Evolutionary conservation across 2,888 invertebrate genomes (phyloP), one percentile per base, ranked within the genome.

Genomic region (Enoplolaimus lenunculus): DNA sequence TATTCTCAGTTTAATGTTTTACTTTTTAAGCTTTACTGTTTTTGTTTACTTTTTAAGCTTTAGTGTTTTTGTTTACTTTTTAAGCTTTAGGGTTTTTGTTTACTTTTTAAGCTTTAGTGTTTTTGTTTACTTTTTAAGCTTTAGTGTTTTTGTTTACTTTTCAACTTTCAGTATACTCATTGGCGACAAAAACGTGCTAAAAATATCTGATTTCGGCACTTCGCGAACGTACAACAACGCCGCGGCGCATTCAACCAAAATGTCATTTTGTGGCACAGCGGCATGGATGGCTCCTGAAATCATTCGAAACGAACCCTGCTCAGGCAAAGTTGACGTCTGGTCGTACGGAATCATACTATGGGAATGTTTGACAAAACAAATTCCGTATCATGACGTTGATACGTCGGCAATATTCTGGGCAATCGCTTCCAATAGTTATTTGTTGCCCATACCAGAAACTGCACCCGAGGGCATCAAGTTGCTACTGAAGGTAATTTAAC

Each of bases 251-350:
- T 93, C 92, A 80, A 90, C 91, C 62, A 89, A 91, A 79, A 98
- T 98, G 97, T 90, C 92, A 74, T 97, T 98, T 82, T 93, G 93
- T 1, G 97, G 97, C 60, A 98, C 97, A 0, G 93, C 94, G 0
- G 91, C 93, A 0, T 98, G 97, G 97, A 98, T 98, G 97, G 94
- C 97, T 0, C 98, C 98, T 0, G 98, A 98, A 84, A 90, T 97
- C 60, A 95, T 98, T 75, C 87, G 93, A 72, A 93, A 93, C 80
- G 91, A 95, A 80, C 91, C 90, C 0, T 98, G 94, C 82, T 93
- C 92, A 0, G 95, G 97, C 80, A 92, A 94, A 81, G 93, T 98
- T 0, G 98, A 98, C 81, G 90, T 98, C 73, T 98, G 97, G 95
- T 93, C 95, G 0, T 98, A 89, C 80, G 98, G 97, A 1, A 93